Evolutionary conservation across 2,888 invertebrate species (phyloP), one percentile per base, ranked within the genome.

Genomic region (Punctoribates punctum): DNA sequence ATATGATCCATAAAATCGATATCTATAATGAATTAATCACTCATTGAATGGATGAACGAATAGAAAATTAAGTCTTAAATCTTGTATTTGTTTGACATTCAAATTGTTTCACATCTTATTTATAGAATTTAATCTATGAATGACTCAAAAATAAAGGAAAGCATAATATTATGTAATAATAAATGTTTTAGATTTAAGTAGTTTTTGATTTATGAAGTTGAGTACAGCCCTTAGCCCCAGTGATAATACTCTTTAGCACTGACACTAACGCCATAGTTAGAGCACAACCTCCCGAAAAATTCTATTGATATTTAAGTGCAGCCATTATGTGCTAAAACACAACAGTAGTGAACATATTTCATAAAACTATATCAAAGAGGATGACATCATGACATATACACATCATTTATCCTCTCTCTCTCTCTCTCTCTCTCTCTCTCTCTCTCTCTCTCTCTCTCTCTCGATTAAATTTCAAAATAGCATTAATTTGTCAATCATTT

Each of bases 231-330:
- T 54, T 54, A 54, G 54, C 54, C 54, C 54, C n/a, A n/a, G 54
- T 11, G 54, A 54, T 54, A 54, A 54, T 54, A 54, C 42, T 42
- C 42, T 54, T 54, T 54, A 17, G 54, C 54, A 54, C 42, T 54
- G 17, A 54, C 54, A 54, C 54, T 54, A 54, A 8, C 54, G 54
- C 9, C 54, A 20, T 8, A 17, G 20, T 54, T 6, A 54, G 20
- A 6, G 54, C n/a, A n/a, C n/a, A n/a, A n/a, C n/a, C n/a, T n/a
- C n/a, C n/a, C 9, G 54, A 11, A 54, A 17, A 11, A 11, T 8
- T 42, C 42, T 54, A 54, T 54, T 54, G 54, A 8, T 54, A 54
- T 54, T 54, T 54, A 54, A 54, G 54, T 54, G 54, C 54, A 54
- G 13, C 42, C 54, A 54, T 54, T 54, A 54, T 54, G 6, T 9